These are phyloP conservation scores for Karalla daura DNA, from an alignment of 2,797 vertebrate genomes.

Conservation along the genomic window DNA sequence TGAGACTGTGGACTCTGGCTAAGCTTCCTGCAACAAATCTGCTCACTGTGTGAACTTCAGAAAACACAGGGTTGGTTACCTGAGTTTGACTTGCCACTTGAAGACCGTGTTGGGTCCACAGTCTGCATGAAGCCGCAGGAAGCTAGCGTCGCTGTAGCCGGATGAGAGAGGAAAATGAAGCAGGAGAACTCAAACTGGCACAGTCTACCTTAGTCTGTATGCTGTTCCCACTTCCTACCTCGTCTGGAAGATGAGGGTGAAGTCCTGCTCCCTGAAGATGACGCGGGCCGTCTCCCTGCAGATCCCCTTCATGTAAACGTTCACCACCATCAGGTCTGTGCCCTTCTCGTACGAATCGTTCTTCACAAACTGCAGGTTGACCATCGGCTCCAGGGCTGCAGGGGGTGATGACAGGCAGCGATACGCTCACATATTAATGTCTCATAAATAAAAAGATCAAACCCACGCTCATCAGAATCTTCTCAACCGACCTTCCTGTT, in stretches of 20 bases:
- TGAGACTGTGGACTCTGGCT: background rate
- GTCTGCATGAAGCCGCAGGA: slow-evolving; percentile 92
- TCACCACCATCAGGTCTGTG: slow-evolving; percentile 96
- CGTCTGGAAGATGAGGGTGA: slow-evolving; percentile 96
- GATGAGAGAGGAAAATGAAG: background rate
- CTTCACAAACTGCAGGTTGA: slow-evolving; percentile 92
- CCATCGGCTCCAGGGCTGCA: slow-evolving; percentile 89
- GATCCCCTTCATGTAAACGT: slow-evolving; percentile 95
- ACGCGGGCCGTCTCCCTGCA: slow-evolving; percentile 90
- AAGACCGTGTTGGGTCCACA: slow-evolving; percentile 93
- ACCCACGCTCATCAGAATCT: background rate
- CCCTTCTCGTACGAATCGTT: slow-evolving; percentile 97
- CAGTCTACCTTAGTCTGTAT: fast-evolving
- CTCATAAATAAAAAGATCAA: no score
- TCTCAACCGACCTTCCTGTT: slow-evolving; percentile 84
- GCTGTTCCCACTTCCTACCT: slow-evolving; percentile 80
- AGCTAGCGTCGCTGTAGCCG: slow-evolving; percentile 88
- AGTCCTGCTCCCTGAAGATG: slow-evolving; percentile 97
- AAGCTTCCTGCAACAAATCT: background rate
- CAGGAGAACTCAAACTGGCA: background rate
- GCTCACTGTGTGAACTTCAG: no score
- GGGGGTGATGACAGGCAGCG: background rate
- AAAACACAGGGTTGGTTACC: slow-evolving; percentile 72
- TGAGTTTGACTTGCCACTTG: slow-evolving; percentile 99
- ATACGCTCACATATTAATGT: background rate